Evolutionary conservation across 2,113 vertebrate genomes (phyloP).

Genomic region (Trogon melanurus): DNA sequence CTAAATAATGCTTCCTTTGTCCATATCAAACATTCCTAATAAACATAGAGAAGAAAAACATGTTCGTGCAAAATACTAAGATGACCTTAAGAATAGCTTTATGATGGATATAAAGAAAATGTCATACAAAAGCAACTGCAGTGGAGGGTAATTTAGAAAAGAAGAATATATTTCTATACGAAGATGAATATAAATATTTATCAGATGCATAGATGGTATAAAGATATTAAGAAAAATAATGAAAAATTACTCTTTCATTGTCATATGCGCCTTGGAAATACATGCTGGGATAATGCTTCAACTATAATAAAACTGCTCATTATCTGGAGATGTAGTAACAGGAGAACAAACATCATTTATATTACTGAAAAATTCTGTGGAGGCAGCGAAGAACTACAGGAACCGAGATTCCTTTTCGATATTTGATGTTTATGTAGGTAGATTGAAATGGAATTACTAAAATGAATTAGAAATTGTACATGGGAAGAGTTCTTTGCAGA

Average conservation of each 20-base stretch:
- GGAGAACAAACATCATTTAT: conserved; percentile 39
- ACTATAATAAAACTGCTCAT: conserved; percentile 53
- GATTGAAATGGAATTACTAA: conserved; percentile 2
- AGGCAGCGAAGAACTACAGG: not conserved
- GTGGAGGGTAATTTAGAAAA: not conserved
- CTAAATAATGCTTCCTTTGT: not conserved
- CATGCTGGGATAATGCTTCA: conserved; percentile 50
- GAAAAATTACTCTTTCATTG: conserved; percentile 41
- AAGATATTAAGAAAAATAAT: conserved; percentile 45
- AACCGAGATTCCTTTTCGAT: conserved; percentile 3
- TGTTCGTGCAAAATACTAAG: not conserved
- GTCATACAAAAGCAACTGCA: not conserved
- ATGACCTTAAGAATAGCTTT: conserved; percentile 1
- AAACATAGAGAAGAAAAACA: not conserved
- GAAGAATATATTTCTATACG: not conserved
- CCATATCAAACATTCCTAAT: not conserved
- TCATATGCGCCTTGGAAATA: conserved; percentile 35
- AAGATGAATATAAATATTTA: conserved; percentile 43
- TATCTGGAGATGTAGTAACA: conserved; percentile 52
- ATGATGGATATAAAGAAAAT: not conserved
- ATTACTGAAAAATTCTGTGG: not conserved
- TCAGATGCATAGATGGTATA: not conserved
- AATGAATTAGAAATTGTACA: not conserved
- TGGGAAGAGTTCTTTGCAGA: not conserved
- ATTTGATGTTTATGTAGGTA: conserved; percentile 16